Evolutionary conservation across 2,888 invertebrate genomes (phyloP), one percentile per base, ranked within the genome.

Genomic region (Leptinotarsa peninsularis): DNA sequence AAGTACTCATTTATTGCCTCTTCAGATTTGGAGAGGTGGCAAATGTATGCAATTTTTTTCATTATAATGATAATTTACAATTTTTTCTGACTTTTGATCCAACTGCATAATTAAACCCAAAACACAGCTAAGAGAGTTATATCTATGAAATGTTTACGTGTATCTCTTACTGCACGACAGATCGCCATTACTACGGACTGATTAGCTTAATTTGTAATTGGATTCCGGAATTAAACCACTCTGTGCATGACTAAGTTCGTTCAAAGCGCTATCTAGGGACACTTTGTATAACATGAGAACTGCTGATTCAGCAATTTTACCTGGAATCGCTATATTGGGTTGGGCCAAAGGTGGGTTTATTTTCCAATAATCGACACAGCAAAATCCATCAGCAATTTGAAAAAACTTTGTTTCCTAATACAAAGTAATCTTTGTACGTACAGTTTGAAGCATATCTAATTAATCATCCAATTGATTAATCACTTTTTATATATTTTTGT

Each of bases 151-250:
- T 58, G 23, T 23, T 58, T 14, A 27, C 58, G 58, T 58, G 23
- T 58, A 58, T 14, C 17, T 23, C 58, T 23, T 4, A 58, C 10
- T 58, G 23, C 58, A 58, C 58, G 58, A 58, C 58, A 58, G 15
- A 58, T 23, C 68, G 73, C 76, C 82, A 83, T 83, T 83, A 84
- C 81, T 79, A 75, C 76, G 79, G 78, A 78, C 82, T 84, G 83
- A 84, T 84, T 84, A 83, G 80, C 80, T 81, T 82, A 84, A 84
- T 84, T 84, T 82, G 81, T 75, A 78, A 76, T 81, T 78, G 80
- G 81, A 81, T 76, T 78, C 78, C 73, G 79, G 80, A 80, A 80
- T 79, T 77, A 78, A 78, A 79, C 75, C 71, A 63, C 81, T 79
- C 76, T 75, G 78, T 83, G 81, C 83, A 82, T 83, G 84, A 80